These are phyloP conservation scores for Brachyalestes nurse DNA, from an alignment of 2,797 vertebrate species.

Conservation along the genomic window DNA sequence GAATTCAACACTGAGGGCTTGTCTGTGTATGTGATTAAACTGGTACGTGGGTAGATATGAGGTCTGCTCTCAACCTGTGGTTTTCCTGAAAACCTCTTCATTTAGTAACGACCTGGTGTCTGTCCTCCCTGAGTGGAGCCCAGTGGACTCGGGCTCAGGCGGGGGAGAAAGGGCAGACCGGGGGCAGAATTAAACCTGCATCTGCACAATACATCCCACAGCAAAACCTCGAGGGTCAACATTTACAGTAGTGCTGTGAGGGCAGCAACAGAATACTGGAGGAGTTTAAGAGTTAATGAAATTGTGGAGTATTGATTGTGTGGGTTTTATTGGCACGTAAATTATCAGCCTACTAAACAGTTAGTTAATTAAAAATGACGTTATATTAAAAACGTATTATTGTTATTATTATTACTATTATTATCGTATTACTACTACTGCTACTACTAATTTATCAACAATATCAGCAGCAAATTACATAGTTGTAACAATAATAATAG, in stretches of 20 bases:
- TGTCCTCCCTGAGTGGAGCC: background rate
- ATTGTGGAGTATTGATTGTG: background rate
- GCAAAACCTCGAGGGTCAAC: background rate
- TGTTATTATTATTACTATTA: too few species aligned
- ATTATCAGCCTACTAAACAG: background rate
- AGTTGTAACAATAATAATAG: too few species aligned
- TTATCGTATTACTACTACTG: too few species aligned
- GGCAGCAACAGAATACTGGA: background rate
- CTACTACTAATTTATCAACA: too few species aligned
- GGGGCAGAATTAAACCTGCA: background rate
- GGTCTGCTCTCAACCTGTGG: background rate
- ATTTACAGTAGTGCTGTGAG: background rate
- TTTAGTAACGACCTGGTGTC: background rate
- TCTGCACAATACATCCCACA: background rate
- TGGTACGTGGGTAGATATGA: background rate
- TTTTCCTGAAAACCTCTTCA: background rate
- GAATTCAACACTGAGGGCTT: background rate
- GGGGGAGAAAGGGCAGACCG: background rate
- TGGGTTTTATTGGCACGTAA: background rate
- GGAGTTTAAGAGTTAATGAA: background rate
- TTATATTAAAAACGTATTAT: too few species aligned
- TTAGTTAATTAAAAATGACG: background rate
- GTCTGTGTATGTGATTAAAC: background rate
- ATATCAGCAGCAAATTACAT: too few species aligned
- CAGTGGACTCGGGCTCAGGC: background rate